phyloP scores from a whole-genome alignment of 2,888 invertebrate genomes.

The Heteromyza rotundicornis region DNA sequence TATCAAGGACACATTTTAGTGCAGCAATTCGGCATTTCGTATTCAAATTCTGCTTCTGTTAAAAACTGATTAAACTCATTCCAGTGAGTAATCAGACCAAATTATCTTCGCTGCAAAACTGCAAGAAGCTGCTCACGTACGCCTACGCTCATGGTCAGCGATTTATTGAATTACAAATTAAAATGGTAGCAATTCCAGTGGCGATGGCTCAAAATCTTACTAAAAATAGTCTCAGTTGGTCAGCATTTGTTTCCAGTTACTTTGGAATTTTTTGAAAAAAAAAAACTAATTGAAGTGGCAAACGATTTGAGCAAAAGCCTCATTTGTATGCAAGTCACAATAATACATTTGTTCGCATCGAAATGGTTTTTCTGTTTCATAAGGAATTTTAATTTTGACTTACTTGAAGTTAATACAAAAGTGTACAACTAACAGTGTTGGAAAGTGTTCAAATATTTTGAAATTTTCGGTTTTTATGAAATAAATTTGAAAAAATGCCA shows the following conservation, averaged over 20 bases:
- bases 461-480: too few species aligned
- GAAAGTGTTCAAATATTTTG: conserved; percentile 1
- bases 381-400: not conserved
- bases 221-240: not conserved
- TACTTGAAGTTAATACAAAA: not conserved
- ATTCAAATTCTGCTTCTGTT: not conserved
- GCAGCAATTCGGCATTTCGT: not conserved
- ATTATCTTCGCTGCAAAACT: not conserved
- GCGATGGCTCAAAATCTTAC: not conserved
- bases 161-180: not conserved
- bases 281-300: too few species aligned
- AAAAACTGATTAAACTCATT: not conserved
- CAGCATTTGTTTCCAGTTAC: not conserved
- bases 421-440: not conserved
- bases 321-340: not conserved
- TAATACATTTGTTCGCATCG: not conserved
- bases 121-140: not conserved
- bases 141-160: not conserved
- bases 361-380: not conserved
- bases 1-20: not conserved
- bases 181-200: too few species aligned
- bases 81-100: not conserved
- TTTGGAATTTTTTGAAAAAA: not conserved
- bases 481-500: too few species aligned
- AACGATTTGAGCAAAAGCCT: too few species aligned